These are phyloP conservation scores for Chloroclysta siterata DNA, from an alignment of 2,888 invertebrate genomes.

Conservation along the genomic window DNA sequence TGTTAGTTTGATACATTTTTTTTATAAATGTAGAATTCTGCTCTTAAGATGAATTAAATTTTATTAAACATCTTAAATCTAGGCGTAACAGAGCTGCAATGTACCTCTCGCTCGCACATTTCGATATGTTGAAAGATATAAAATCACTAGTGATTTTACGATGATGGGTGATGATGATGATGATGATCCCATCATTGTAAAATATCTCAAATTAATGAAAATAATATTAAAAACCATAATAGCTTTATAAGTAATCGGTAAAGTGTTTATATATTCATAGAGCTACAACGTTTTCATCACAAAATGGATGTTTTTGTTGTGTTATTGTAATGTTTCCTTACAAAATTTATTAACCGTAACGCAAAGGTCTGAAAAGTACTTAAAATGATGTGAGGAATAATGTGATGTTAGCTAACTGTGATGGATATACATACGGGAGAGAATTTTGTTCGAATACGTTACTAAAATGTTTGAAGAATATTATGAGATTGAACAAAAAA, in stretches of 20 bases:
- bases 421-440: slow-evolving; percentile 24
- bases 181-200: too few species aligned
- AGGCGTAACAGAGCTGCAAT: too few species aligned
- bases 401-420: background rate
- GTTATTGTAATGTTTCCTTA: slow-evolving; percentile 1
- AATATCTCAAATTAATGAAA: too few species aligned
- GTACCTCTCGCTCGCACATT: too few species aligned
- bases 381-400: slow-evolving; percentile 51
- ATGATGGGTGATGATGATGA: too few species aligned
- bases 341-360: slow-evolving; percentile 59
- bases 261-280: background rate
- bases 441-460: background rate
- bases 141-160: too few species aligned
- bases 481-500: background rate
- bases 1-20: background rate
- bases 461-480: background rate
- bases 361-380: slow-evolving; percentile 47
- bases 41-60: too few species aligned
- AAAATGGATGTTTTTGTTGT: background rate
- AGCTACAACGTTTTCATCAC: background rate
- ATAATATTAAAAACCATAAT: too few species aligned
- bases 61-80: too few species aligned
- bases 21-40: too few species aligned
- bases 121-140: too few species aligned
- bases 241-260: too few species aligned